These are phyloP conservation scores for Porphyrio hochstetteri DNA, from an alignment of 2,113 vertebrate genomes.

Conservation along the genomic window DNA sequence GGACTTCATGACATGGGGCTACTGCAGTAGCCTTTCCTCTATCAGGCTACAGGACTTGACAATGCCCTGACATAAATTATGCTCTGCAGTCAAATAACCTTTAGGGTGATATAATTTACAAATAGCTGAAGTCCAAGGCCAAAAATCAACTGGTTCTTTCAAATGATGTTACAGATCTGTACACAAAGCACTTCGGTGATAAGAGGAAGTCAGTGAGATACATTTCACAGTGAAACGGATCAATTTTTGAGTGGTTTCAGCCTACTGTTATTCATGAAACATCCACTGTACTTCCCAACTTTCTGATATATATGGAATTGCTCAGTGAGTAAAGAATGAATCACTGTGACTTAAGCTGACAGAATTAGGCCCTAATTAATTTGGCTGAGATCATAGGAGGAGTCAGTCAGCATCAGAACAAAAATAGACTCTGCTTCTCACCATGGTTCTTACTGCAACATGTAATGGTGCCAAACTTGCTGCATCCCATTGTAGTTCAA, in stretches of 20 bases:
- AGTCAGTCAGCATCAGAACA: neutral
- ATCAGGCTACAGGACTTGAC: neutral
- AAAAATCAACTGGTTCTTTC: neutral
- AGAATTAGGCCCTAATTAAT: conserved; percentile 23
- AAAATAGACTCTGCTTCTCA: neutral
- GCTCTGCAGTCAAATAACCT: neutral
- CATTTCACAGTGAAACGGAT: neutral
- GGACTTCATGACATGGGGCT: neutral
- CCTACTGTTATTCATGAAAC: neutral
- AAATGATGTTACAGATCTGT: neutral
- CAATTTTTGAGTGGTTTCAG: neutral
- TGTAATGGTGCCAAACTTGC: neutral
- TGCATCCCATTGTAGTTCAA: neutral
- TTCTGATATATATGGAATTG: neutral
- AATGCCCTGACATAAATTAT: neutral
- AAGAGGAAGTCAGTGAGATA: neutral
- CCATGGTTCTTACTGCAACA: neutral
- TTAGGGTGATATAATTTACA: neutral
- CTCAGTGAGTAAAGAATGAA: neutral
- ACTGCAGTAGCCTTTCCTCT: neutral
- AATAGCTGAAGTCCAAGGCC: neutral
- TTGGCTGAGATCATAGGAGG: neutral
- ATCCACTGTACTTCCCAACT: neutral
- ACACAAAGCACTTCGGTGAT: neutral
- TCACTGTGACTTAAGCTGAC: neutral